Conservation (phyloP, 2,113 vertebrate genomes). For the Caloenas nicobarica region DNA sequence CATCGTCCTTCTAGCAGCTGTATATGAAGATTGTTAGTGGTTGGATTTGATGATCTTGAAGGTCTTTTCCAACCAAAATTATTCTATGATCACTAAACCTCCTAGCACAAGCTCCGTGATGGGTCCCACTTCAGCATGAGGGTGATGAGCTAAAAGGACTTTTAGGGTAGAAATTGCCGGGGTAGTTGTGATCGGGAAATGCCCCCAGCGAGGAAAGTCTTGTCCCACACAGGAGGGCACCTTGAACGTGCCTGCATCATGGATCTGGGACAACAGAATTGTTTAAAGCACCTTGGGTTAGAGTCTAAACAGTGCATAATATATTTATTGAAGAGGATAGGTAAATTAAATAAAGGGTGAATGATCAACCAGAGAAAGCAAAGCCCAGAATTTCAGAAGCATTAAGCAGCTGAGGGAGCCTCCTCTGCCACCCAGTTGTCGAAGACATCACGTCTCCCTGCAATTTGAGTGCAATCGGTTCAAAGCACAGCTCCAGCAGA, state of each 20-base stretch:
- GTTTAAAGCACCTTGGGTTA: too few species aligned
- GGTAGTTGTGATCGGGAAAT: not conserved
- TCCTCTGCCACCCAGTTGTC: not conserved
- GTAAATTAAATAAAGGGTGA: too few species aligned
- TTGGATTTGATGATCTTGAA: too few species aligned
- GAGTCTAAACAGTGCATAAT: too few species aligned
- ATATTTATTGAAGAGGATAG: too few species aligned
- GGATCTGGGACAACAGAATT: too few species aligned
- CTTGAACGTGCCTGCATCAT: not conserved
- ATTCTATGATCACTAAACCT: not conserved
- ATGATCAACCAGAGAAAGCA: not conserved
- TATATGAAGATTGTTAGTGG: too few species aligned
- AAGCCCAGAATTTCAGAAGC: not conserved
- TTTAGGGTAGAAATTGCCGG: rapidly evolving
- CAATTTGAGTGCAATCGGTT: not conserved
- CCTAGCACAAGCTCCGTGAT: not conserved
- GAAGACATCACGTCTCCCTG: rapidly evolving
- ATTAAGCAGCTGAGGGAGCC: not conserved
- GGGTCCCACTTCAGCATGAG: not conserved
- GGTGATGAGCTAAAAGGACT: not conserved
- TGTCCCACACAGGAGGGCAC: rapidly evolving
- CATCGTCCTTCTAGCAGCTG: too few species aligned
- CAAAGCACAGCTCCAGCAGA: not conserved
- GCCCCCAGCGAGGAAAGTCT: not conserved
- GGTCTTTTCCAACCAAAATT: too few species aligned